Conservation (phyloP, 2,113 vertebrate genomes). For the Sylvietta virens region DNA sequence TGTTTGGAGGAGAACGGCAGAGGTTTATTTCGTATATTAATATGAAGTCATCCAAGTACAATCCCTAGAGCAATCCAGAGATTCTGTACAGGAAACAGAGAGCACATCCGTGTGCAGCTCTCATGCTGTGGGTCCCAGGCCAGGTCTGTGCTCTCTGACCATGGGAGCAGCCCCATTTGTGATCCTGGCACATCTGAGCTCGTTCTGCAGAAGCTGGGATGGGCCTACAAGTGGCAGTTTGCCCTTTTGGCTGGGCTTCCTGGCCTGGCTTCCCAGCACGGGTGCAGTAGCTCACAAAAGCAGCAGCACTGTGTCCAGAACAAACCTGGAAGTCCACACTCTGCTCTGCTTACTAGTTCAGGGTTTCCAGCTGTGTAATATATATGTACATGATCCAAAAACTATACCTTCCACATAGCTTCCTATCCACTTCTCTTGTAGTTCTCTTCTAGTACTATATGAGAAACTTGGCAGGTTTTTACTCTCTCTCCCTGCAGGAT, state of each 20-base stretch:
- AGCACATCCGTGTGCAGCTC: accelerated
- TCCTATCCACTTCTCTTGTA: not conserved
- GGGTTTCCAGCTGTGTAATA: not conserved
- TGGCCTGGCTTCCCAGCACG: not conserved
- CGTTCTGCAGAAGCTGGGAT: not conserved
- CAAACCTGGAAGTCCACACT: not conserved
- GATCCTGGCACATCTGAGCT: not conserved
- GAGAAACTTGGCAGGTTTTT: not conserved
- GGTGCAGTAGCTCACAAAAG: slow-evolving; percentile 6
- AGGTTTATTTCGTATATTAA: not conserved
- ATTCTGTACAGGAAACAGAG: not conserved
- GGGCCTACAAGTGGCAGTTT: not conserved
- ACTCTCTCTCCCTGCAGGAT: not conserved
- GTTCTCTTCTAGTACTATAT: not conserved
- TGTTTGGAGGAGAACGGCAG: not conserved
- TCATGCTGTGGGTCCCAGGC: not conserved
- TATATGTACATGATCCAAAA: not conserved
- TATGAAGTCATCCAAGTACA: not conserved
- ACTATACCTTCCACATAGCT: not conserved
- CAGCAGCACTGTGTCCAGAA: not conserved
- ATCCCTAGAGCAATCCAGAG: not conserved
- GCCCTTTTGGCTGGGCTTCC: slow-evolving; percentile 5
- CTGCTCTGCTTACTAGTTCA: not conserved
- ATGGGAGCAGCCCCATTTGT: not conserved
- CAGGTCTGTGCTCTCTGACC: not conserved